A percentile compares a stretch with the other conserved stretches of the same genome.
phyloP scores from a whole-genome alignment of 2,888 invertebrate genomes.

The Ormyrus rosae region DNA sequence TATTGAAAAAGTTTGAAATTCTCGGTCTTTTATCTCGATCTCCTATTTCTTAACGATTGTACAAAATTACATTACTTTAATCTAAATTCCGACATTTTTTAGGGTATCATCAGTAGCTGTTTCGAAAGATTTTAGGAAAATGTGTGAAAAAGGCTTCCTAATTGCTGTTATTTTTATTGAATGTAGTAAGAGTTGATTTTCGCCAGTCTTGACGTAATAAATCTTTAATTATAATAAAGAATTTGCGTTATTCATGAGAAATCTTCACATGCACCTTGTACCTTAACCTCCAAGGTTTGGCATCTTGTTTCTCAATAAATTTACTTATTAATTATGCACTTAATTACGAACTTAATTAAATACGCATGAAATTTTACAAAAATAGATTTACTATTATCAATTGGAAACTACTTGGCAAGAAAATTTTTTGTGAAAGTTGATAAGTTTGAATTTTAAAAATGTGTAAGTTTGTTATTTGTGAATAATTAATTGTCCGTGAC shows the following conservation, averaged over 20 bases:
- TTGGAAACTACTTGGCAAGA: too few species aligned
- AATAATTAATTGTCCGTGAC: too few species aligned
- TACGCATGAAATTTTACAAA: too few species aligned
- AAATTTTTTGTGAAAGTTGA: too few species aligned
- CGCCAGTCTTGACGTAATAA: not conserved
- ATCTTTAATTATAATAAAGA: conserved; percentile 18
- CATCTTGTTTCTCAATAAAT: not conserved
- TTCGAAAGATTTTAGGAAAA: conserved; percentile 37
- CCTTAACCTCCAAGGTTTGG: not conserved
- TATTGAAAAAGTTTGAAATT: too few species aligned
- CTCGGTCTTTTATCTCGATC: too few species aligned
- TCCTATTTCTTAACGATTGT: not conserved
- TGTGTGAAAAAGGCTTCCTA: conserved; percentile 5
- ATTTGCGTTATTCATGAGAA: conserved; percentile 2
- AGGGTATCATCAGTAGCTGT: not conserved
- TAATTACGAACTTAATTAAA: too few species aligned
- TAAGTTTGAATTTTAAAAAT: too few species aligned
- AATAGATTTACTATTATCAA: too few species aligned
- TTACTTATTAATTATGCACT: not conserved
- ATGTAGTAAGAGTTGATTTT: conserved; percentile 16
- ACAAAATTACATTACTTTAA: not conserved
- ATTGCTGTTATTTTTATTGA: not conserved
- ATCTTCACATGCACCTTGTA: conserved; percentile 3
- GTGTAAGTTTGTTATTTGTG: too few species aligned
- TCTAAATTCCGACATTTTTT: not conserved